Evolutionary conservation across 1,140 invertebrate genomes (phyloP).

Genomic region (Ips typographus): DNA sequence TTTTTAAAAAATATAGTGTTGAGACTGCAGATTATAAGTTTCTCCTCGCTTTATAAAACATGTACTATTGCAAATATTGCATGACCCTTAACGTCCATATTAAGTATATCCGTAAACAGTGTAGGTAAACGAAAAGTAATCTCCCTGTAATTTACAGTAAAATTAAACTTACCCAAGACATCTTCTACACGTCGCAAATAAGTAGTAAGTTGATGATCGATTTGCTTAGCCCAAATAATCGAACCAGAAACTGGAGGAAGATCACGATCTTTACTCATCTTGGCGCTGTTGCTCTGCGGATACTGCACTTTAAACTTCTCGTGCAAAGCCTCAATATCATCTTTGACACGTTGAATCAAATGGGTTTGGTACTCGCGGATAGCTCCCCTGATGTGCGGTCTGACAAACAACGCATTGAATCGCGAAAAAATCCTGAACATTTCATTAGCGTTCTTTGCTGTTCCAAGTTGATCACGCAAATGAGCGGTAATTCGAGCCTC

Average conservation of each 20-base stretch:
- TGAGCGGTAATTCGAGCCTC: constrained; percentile 97
- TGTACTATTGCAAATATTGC: too few species aligned
- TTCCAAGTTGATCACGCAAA: constrained; percentile 94
- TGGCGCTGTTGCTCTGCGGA: constrained; percentile 87
- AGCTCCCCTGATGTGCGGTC: constrained; percentile 97
- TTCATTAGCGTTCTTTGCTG: constrained; percentile 98
- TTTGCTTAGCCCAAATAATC: constrained; percentile 99
- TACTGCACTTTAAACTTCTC: constrained; percentile 98
- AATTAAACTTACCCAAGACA: constrained; percentile 73
- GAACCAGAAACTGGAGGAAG: constrained; percentile 95
- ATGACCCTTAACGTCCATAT: too few species aligned
- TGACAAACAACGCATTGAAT: constrained; percentile 97
- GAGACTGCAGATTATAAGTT: too few species aligned
- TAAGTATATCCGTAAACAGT: neutral
- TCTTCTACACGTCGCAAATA: constrained; percentile 97
- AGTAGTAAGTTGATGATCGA: constrained; percentile 96
- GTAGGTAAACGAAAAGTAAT: neutral
- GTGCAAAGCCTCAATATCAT: constrained; percentile 96
- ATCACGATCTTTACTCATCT: constrained; percentile 88
- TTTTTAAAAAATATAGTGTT: too few species aligned
- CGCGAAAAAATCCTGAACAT: constrained; percentile 99
- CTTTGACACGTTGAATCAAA: constrained; percentile 97
- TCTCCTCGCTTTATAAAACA: too few species aligned
- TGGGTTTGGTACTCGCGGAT: constrained; percentile 99
- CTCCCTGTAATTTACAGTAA: neutral